Conservation (phyloP, 2,797 vertebrate species). For the Centroberyx gerrardi region DNA sequence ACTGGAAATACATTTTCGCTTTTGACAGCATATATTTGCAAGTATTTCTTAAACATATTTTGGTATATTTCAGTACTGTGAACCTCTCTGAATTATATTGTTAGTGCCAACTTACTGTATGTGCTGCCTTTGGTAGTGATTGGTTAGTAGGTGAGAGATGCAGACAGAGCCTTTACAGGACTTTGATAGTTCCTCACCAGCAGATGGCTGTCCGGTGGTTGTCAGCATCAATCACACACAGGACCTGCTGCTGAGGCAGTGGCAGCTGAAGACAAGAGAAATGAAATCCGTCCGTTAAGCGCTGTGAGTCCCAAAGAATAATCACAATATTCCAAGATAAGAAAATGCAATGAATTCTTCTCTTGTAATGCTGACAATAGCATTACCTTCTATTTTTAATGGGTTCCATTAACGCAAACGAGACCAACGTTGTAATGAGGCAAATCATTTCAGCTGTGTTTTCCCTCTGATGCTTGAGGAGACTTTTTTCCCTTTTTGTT, state of each 20-base stretch:
- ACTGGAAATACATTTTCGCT: too few species aligned
- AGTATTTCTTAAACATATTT: neutral
- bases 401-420: too few species aligned
- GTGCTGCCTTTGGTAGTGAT: constrained; percentile 56
- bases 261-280: neutral
- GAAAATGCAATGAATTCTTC: neutral
- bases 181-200: constrained; percentile 47
- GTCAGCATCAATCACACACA: constrained; percentile 64
- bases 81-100: constrained; percentile 22
- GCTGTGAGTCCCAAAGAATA: neutral
- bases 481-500: too few species aligned
- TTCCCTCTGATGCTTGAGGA: neutral
- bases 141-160: constrained; percentile 51
- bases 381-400: neutral
- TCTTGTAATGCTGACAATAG: neutral
- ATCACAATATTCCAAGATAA: neutral
- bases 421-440: too few species aligned
- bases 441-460: neutral
- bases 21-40: constrained; percentile 2
- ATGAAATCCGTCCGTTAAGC: neutral
- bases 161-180: constrained; percentile 5
- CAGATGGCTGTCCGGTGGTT: constrained; percentile 73
- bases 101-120: constrained; percentile 56
- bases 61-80: neutral
- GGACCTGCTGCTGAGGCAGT: constrained; percentile 80